Evolutionary conservation across 1,140 invertebrate species (phyloP), one percentile per base, ranked within the genome.

Genomic region (Catajapyx aquilonaris): DNA sequence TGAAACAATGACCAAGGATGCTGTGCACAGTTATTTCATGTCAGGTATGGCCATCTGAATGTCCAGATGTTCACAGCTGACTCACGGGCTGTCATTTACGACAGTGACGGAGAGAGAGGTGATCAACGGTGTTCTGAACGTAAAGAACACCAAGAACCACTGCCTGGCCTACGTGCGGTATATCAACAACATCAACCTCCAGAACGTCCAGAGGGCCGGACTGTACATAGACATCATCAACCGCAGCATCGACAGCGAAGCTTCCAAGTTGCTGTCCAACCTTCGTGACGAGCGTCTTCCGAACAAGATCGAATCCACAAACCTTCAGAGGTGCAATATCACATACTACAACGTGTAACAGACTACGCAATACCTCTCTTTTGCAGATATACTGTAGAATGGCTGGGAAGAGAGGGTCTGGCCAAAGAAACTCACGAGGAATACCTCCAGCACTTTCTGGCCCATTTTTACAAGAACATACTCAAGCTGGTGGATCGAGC

Each of bases 11-110:
- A 77, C 80, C 48, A 76, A 86, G 46, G 88, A 95, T 33, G 77
- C 78, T 11, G 91, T 90, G 72, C 91, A 97, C 48, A 95, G 95
- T 57, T 97, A 95, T 57, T 94, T 93, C 50, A 96, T 96, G 91
- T 95, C 91, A 39, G 88, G 87, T 94, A 65, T 57, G 41, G 35
- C 13, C 23, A 28, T 28, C 13, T 28, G 13, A 9, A 9, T 28
- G 23, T 28, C 7, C 7, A 28, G 7, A 28, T 9, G 7, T 28
- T 13, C 23, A 7, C 23, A 28, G 7, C 23, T 7, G 7, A 9
- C 23, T 9, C 7, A 28, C 7, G 23, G 7, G 7, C 7, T 28
- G 13, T 48, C 42, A 42, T 48, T 44, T 37, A 42, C 62, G 65
- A 35, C 54, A 93, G 93, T 97, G 9, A 97, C 93, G 1, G 93